Conservation (phyloP, 2,888 invertebrate species). For the Ennomos erosarius region DNA sequence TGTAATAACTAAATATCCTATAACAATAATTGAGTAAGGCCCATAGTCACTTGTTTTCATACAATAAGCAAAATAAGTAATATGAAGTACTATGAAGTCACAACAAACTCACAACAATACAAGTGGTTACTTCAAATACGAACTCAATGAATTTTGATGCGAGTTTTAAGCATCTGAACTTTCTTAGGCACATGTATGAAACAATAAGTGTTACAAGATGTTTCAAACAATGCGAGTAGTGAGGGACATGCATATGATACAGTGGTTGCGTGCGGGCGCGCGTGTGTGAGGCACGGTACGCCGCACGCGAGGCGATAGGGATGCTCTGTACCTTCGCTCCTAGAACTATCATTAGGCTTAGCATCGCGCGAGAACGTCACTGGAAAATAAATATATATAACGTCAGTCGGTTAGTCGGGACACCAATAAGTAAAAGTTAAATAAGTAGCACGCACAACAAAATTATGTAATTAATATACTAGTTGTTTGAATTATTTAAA, state of each 20-base stretch:
- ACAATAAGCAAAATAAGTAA: background rate
- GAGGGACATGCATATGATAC: slow-evolving; percentile 23
- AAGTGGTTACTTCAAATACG: slow-evolving; percentile 8
- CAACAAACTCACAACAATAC: slow-evolving; percentile 10
- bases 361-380: slow-evolving; percentile 79
- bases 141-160: slow-evolving; percentile 8
- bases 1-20: too few species aligned
- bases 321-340: slow-evolving; percentile 64
- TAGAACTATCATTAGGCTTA: slow-evolving; percentile 61
- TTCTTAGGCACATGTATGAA: slow-evolving; percentile 2
- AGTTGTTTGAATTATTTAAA: too few species aligned
- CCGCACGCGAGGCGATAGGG: slow-evolving; percentile 24
- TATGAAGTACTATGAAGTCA: background rate
- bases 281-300: slow-evolving; percentile 36
- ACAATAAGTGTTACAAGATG: slow-evolving; percentile 16
- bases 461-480: too few species aligned
- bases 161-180: slow-evolving; percentile 1
- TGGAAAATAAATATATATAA: slow-evolving; percentile 65
- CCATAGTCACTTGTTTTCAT: background rate
- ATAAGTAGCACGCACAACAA: too few species aligned
- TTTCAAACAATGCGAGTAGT: slow-evolving; percentile 1
- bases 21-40: too few species aligned
- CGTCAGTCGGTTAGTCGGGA: slow-evolving; percentile 48
- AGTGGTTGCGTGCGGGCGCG: too few species aligned
- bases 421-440: background rate